Conservation (phyloP, 2,113 vertebrate genomes). For the Zootoca vivipara region DNA sequence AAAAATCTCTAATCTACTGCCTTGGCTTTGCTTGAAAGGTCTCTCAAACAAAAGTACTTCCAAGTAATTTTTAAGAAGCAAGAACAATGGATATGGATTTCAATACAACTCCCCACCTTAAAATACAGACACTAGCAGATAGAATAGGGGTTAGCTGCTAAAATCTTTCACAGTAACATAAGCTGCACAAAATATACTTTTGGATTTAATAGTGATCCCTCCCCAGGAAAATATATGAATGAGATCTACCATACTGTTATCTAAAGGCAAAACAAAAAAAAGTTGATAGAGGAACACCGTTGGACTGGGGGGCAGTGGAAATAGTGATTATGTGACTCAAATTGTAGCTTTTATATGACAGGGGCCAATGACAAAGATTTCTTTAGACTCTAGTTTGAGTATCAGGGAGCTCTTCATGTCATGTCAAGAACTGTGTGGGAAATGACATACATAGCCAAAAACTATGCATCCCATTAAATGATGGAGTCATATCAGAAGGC, state of each 20-base stretch:
- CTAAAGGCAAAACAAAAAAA: not conserved
- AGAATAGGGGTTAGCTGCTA: constrained; percentile 42
- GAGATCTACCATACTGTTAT: not conserved
- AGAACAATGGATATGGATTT: constrained; percentile 71
- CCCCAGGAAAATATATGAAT: not conserved
- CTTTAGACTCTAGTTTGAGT: not conserved
- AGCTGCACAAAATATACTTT: not conserved
- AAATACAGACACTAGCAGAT: not conserved
- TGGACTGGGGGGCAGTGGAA: not conserved
- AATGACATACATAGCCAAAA: not conserved
- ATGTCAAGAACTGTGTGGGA: not conserved
- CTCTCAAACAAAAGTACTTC: constrained; percentile 76
- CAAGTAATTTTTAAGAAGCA: constrained; percentile 79
- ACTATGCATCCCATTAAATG: not conserved
- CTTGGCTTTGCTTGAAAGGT: constrained; percentile 83
- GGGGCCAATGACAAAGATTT: not conserved
- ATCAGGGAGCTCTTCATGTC: not conserved
- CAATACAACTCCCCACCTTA: constrained; percentile 54
- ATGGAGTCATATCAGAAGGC: not conserved
- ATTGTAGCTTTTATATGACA: not conserved
- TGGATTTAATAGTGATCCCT: constrained; percentile 30
- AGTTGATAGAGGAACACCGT: not conserved
- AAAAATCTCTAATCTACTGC: constrained; percentile 83
- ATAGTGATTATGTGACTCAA: not conserved
- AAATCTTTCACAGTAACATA: constrained; percentile 12